Conservation (phyloP, 2,797 vertebrate species). For the Brachyalestes nurse region DNA sequence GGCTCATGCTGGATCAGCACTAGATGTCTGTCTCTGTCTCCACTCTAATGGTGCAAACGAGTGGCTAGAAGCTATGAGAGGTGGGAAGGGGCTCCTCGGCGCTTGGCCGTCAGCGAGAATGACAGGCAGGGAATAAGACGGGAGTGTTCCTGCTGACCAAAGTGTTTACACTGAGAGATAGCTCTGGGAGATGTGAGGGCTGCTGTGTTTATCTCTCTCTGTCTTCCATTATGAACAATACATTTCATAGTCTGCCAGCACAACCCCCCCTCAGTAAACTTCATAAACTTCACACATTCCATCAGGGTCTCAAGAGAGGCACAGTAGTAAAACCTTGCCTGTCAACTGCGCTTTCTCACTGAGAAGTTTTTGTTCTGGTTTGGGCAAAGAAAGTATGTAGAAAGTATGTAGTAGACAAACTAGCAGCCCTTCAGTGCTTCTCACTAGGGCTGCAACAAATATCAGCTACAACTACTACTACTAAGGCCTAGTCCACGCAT, state of each 20-base stretch:
- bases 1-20: constrained; percentile 45
- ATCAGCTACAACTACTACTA: background rate
- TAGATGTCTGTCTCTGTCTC: constrained; percentile 65
- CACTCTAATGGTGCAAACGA: constrained; percentile 62
- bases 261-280: constrained; percentile 56
- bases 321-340: constrained; percentile 64
- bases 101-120: constrained; percentile 58
- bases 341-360: constrained; percentile 42
- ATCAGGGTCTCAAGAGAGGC: constrained; percentile 53
- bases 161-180: constrained; percentile 75
- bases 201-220: constrained; percentile 72
- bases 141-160: constrained; percentile 73
- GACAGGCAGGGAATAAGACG: constrained; percentile 71
- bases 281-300: constrained; percentile 68
- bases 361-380: constrained; percentile 9
- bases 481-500: no score
- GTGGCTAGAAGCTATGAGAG: constrained; percentile 63
- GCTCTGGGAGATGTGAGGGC: constrained; percentile 70
- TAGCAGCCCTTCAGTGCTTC: background rate
- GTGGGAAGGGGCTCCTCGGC: constrained; percentile 51
- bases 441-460: background rate
- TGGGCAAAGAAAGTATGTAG: background rate
- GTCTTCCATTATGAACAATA: constrained; percentile 74
- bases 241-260: constrained; percentile 65
- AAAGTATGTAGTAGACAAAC: constrained; percentile 3